phyloP scores from a whole-genome alignment of 2,888 invertebrate species.

The Aradus depressus region DNA sequence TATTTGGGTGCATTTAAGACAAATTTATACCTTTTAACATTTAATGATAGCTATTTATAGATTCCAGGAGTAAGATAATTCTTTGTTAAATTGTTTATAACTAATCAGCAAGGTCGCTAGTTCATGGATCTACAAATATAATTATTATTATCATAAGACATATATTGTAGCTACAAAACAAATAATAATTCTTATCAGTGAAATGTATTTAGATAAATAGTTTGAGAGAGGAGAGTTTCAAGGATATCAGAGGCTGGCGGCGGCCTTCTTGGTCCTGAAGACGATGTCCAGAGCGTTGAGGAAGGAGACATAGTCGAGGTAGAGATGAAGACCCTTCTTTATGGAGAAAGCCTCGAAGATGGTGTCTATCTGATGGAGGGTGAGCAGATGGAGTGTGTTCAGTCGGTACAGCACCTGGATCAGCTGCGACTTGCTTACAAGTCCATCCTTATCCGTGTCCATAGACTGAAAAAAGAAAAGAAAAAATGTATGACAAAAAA shows the following conservation, averaged over 20 bases:
- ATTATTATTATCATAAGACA: no score
- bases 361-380: conserved; percentile 54
- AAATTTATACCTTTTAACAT: no score
- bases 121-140: no score
- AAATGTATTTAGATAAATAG: no score
- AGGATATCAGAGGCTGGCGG: conserved; percentile 14
- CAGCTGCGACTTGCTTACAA: conserved; percentile 37
- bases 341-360: conserved; percentile 63
- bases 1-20: no score
- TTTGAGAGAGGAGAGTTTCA: no score
- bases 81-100: no score
- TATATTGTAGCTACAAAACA: no score
- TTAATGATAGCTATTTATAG: no score
- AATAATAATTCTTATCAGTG: no score
- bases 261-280: conserved; percentile 32
- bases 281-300: conserved; percentile 54
- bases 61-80: no score
- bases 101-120: no score
- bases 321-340: conserved; percentile 46
- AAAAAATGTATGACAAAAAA: background rate
- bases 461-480: conserved; percentile 15
- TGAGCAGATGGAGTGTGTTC: conserved; percentile 51
- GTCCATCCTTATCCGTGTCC: conserved; percentile 17
- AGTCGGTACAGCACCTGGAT: conserved; percentile 53
- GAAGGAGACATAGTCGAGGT: conserved; percentile 61